Percentiles rank a stretch among this genome's conserved stretches.
phyloP scores from a whole-genome alignment of 2,113 vertebrate genomes.

The Pongo pygmaeus region DNA sequence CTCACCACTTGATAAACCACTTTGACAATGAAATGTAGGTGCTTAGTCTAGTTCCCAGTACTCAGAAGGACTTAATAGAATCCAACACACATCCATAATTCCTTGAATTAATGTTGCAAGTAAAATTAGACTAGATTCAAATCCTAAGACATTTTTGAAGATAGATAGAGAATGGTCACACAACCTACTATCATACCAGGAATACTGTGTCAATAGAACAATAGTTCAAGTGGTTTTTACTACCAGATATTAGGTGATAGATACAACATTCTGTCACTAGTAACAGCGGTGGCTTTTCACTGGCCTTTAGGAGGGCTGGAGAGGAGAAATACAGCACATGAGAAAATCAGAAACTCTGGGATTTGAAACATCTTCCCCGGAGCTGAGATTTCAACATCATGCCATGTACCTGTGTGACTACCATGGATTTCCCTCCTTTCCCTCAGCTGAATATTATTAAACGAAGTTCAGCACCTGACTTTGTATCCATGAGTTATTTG shows the following conservation, averaged over 20 bases:
- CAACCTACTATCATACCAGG: neutral
- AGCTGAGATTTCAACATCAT: neutral
- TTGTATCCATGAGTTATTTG: conserved; percentile 40
- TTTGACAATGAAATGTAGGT: neutral
- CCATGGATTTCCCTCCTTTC: neutral
- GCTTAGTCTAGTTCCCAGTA: neutral
- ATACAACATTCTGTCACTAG: neutral
- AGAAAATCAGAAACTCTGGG: conserved; percentile 13
- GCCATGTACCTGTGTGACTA: neutral
- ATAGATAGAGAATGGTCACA: neutral
- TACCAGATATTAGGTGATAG: neutral
- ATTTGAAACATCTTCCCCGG: conserved; percentile 1
- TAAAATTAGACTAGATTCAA: neutral
- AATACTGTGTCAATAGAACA: neutral
- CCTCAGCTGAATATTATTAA: conserved; percentile 6
- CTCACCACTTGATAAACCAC: conserved; percentile 3
- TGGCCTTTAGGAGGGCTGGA: neutral
- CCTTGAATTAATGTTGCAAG: neutral
- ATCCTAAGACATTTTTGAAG: neutral
- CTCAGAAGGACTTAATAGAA: neutral
- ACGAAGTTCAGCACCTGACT: conserved; percentile 12
- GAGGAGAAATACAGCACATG: neutral
- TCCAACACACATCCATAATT: neutral
- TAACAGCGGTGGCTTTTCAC: conserved; percentile 1
- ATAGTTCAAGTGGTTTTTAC: neutral